Evolutionary conservation across 2,888 invertebrate species (phyloP).

Genomic region (Lutraria lutraria): DNA sequence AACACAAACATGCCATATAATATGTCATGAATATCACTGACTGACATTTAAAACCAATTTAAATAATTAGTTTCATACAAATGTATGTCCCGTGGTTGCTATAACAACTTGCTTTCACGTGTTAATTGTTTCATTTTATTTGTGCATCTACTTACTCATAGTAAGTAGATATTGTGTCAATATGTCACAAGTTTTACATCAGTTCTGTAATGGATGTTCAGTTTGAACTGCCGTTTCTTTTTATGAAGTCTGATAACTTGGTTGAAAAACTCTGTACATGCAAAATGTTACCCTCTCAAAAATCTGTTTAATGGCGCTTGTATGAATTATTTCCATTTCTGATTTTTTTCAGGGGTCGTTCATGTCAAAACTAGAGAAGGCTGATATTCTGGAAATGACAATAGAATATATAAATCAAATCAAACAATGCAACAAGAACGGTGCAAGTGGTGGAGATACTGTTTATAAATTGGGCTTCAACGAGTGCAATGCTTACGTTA

Average conservation of each 20-base stretch:
- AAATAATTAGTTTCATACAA: too few species aligned
- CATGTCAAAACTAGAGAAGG: slow-evolving; percentile 86
- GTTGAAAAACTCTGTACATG: too few species aligned
- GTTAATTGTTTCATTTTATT: neutral
- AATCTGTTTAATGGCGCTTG: neutral
- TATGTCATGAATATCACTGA: neutral
- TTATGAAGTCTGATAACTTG: too few species aligned
- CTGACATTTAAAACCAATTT: neutral
- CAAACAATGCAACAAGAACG: slow-evolving; percentile 78
- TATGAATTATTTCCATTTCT: neutral
- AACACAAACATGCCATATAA: too few species aligned
- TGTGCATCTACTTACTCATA: neutral
- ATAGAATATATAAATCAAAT: slow-evolving; percentile 83
- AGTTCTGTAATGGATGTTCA: neutral
- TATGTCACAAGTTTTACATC: neutral
- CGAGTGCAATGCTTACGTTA: slow-evolving; percentile 27
- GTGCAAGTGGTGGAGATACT: slow-evolving; percentile 56
- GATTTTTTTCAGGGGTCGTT: slow-evolving; percentile 81
- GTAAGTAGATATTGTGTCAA: neutral
- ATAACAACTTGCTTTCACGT: too few species aligned
- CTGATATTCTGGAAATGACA: slow-evolving; percentile 86
- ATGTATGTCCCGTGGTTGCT: too few species aligned
- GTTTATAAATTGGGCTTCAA: slow-evolving; percentile 25
- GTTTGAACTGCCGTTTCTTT: neutral
- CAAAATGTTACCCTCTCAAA: too few species aligned